These are phyloP conservation scores for Leptopilina myrica DNA, from an alignment of 2,888 invertebrate species.

Conservation along the genomic window DNA sequence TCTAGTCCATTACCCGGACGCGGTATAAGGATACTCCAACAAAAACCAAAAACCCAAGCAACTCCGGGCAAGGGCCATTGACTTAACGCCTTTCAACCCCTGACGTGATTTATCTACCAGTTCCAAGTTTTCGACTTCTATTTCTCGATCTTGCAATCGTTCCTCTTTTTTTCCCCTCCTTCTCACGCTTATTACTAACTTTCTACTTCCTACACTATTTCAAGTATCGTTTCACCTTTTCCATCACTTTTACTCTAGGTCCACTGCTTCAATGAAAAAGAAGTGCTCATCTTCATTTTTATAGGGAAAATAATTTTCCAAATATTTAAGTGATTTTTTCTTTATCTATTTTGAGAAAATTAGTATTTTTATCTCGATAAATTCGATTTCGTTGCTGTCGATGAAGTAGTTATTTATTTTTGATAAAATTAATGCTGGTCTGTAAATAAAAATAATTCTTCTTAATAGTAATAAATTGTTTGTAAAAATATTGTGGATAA, in stretches of 20 bases:
- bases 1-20: constrained; percentile 72
- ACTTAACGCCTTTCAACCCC: constrained; percentile 66
- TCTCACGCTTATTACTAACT: constrained; percentile 24
- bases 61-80: constrained; percentile 72
- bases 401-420: too few relatives aligned
- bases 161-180: background rate
- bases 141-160: constrained; percentile 44
- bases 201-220: constrained; percentile 17
- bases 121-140: constrained; percentile 65
- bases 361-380: too few relatives aligned
- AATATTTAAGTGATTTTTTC: too few relatives aligned
- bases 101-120: constrained; percentile 68
- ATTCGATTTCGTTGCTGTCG: too few relatives aligned
- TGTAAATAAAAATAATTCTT: too few relatives aligned
- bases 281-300: background rate
- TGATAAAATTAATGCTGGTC: too few relatives aligned
- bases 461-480: too few relatives aligned
- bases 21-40: constrained; percentile 55
- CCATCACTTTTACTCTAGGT: background rate
- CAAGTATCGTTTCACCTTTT: background rate
- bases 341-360: too few relatives aligned
- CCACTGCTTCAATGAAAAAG: background rate
- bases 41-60: constrained; percentile 72
- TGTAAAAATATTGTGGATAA: too few relatives aligned
- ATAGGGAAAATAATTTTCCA: too few relatives aligned